Conservation (phyloP, 2,888 invertebrate species). For the Adelphocoris suturalis region DNA sequence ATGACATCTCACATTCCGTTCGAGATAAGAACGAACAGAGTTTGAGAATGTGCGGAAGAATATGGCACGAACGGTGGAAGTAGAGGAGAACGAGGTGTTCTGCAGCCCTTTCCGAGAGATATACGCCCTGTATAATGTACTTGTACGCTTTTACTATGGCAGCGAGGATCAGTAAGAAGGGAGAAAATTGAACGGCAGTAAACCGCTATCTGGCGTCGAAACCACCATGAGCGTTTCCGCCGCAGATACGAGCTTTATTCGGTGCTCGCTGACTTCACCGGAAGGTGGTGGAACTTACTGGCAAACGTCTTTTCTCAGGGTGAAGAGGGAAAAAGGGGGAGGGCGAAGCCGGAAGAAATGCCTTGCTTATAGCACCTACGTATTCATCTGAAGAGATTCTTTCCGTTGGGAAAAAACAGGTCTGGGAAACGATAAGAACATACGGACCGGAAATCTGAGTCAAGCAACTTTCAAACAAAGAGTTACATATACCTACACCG, state of each 20-base stretch:
- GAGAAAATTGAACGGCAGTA: constrained; percentile 15
- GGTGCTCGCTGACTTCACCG: not conserved
- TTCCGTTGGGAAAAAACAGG: not conserved
- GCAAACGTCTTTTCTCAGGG: not conserved
- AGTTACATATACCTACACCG: too few relatives aligned
- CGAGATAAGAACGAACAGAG: too few relatives aligned
- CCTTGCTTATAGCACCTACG: not conserved
- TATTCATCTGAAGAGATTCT: not conserved
- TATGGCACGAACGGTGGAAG: too few relatives aligned
- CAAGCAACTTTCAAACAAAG: too few relatives aligned
- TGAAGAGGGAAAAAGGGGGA: not conserved
- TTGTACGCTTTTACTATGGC: too few relatives aligned
- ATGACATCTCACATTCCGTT: too few relatives aligned
- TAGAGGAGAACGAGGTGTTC: too few relatives aligned
- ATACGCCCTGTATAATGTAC: too few relatives aligned
- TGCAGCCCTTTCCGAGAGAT: too few relatives aligned
- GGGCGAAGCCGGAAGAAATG: not conserved
- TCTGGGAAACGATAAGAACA: too few relatives aligned
- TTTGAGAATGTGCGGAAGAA: too few relatives aligned
- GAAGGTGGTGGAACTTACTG: not conserved
- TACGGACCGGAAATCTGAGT: too few relatives aligned
- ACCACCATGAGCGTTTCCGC: constrained; percentile 2
- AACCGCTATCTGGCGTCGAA: constrained; percentile 23
- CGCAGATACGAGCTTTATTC: not conserved
- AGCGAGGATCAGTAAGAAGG: not conserved